A percentile compares a stretch with the other conserved stretches of the same genome.
phyloP scores from a whole-genome alignment of 2,888 invertebrate genomes.

The Dioctria rufipes region DNA sequence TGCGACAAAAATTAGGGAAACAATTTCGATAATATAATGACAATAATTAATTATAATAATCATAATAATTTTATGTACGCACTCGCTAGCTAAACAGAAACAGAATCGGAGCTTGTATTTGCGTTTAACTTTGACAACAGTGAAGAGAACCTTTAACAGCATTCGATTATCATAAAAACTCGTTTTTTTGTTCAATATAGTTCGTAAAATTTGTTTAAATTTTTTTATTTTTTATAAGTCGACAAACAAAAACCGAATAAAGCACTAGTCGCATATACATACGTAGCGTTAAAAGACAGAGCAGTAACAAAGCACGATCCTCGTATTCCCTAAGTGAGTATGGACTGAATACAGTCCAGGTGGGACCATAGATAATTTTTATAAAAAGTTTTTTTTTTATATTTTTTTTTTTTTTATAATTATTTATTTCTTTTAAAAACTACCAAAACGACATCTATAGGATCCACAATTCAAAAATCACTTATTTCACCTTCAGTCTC shows the following conservation, averaged over 20 bases:
- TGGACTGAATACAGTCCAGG: constrained; percentile 31
- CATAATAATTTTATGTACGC: neutral
- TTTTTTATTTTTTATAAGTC: constrained; percentile 28
- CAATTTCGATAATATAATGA: constrained; percentile 29
- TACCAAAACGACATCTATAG: too few species aligned
- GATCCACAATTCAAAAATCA: constrained; percentile 72
- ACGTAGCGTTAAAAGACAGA: constrained; percentile 32
- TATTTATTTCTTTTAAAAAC: too few species aligned
- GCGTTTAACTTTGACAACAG: constrained; percentile 43
- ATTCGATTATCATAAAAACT: constrained; percentile 40
- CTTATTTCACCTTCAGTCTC: constrained; percentile 80
- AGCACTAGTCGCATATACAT: constrained; percentile 53
- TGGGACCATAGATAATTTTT: constrained; percentile 3
- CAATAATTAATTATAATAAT: too few species aligned
- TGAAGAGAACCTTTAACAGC: constrained; percentile 30
- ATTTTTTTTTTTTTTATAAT: too few species aligned
- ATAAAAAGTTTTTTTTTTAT: neutral
- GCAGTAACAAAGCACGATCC: constrained; percentile 42
- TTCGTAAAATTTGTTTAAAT: constrained; percentile 34
- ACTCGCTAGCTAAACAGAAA: constrained; percentile 44
- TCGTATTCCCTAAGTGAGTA: neutral
- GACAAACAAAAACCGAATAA: constrained; percentile 56
- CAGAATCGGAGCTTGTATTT: constrained; percentile 35
- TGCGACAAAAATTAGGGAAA: constrained; percentile 15
- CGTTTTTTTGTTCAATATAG: too few species aligned